phyloP scores from a whole-genome alignment of 2,113 vertebrate species.

The Serinus canaria region DNA sequence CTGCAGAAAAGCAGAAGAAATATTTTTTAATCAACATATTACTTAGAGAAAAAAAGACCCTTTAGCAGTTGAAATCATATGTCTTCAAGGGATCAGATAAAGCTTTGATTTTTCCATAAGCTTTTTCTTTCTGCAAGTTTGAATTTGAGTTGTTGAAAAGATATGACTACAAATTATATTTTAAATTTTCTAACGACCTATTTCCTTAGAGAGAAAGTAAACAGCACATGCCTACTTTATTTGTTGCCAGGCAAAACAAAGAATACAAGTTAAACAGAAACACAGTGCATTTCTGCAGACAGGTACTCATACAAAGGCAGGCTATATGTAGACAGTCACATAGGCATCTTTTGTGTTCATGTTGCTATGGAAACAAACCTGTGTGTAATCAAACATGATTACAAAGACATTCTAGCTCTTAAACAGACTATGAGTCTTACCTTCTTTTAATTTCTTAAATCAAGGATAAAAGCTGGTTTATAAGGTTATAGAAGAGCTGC shows the following conservation, averaged over 20 bases:
- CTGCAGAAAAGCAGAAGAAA: not conserved
- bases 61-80: not conserved
- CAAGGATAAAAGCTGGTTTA: not conserved
- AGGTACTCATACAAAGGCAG: not conserved
- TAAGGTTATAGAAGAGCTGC: not conserved
- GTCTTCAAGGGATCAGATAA: not conserved
- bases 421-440: not conserved
- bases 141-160: not conserved
- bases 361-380: constrained; percentile 6
- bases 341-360: not conserved
- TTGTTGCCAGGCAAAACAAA: not conserved
- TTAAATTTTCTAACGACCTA: not conserved
- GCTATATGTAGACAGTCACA: not conserved
- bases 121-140: not conserved
- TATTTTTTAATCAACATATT: not conserved
- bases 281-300: not conserved
- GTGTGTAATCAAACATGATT: not conserved
- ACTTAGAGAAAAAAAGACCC: not conserved
- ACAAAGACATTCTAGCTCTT: not conserved
- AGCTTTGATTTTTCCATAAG: not conserved
- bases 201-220: not conserved
- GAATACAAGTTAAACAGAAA: not conserved
- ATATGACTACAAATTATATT: not conserved
- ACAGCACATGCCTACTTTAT: not conserved
- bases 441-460: not conserved